A percentile compares a stretch with the other conserved stretches of the same genome.
These are phyloP conservation scores for Drosophila glabriapex DNA, from an alignment of 2,888 invertebrate species.

Conservation along the genomic window DNA sequence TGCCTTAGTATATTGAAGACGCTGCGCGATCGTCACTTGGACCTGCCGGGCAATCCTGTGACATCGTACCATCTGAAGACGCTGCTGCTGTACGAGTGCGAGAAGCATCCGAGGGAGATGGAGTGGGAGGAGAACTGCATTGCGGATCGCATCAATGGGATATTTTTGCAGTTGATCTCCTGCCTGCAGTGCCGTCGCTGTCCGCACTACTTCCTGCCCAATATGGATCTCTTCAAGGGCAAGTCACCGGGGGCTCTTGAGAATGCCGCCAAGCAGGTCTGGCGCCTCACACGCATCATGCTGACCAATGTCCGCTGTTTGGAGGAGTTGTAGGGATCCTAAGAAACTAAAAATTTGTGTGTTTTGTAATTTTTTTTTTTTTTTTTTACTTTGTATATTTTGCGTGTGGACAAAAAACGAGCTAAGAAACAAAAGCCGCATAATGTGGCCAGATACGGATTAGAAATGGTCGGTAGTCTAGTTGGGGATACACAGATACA, in stretches of 20 bases:
- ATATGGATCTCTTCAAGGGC: conserved; percentile 96
- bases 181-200: conserved; percentile 97
- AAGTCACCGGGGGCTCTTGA: conserved; percentile 96
- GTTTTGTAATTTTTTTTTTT: conserved; percentile 8
- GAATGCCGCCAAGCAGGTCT: conserved; percentile 97
- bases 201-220: conserved; percentile 98
- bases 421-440: conserved; percentile 45
- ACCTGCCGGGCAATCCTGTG: conserved; percentile 95
- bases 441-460: conserved; percentile 29
- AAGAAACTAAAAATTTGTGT: conserved; percentile 8
- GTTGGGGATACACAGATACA: conserved; percentile 6
- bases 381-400: conserved; percentile 15
- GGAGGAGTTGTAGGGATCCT: conserved; percentile 91
- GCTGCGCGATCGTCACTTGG: conserved; percentile 95
- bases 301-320: conserved; percentile 96
- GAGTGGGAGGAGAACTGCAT: conserved; percentile 98
- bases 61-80: conserved; percentile 96
- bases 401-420: conserved; percentile 25
- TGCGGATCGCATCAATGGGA: conserved; percentile 96
- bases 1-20: conserved; percentile 96
- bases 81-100: conserved; percentile 96
- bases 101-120: conserved; percentile 96
- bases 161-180: conserved; percentile 96
- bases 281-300: conserved; percentile 96
- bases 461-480: conserved; percentile 22